Conservation (phyloP, 2,113 vertebrate genomes). For the Toxotes jaculatrix region DNA sequence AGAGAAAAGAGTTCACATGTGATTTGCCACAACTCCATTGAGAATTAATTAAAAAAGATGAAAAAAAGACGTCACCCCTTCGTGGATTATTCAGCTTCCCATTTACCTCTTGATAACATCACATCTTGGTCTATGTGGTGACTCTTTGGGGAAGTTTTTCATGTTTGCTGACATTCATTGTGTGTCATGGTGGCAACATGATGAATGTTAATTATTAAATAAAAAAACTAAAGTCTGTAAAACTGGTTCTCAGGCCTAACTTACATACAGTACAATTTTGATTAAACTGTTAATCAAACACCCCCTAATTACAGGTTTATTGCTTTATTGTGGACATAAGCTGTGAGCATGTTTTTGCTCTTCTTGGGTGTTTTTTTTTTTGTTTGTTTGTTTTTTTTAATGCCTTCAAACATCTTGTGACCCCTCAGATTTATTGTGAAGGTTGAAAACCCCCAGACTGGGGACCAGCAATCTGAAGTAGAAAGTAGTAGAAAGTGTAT, state of each 20-base stretch:
- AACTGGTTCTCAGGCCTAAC: background rate
- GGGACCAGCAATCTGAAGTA: no score
- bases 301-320: no score
- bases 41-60: conserved; percentile 74
- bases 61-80: conserved; percentile 61
- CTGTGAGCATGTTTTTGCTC: no score
- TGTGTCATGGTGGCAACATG: background rate
- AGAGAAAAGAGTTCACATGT: conserved; percentile 57
- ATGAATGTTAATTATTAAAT: conserved; percentile 26
- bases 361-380: no score
- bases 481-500: no score
- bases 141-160: conserved; percentile 27
- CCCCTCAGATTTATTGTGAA: no score
- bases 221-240: background rate
- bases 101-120: conserved; percentile 35
- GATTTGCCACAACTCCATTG: conserved; percentile 59
- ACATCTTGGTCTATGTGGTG: background rate
- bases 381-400: no score
- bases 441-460: no score
- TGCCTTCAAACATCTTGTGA: no score
- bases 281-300: background rate
- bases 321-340: no score
- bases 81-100: conserved; percentile 52
- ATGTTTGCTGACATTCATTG: conserved; percentile 33
- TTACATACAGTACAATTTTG: background rate